Base-by-base conservation (phyloP, 2,888 invertebrate species). In the Agrypnus murinus region DNA sequence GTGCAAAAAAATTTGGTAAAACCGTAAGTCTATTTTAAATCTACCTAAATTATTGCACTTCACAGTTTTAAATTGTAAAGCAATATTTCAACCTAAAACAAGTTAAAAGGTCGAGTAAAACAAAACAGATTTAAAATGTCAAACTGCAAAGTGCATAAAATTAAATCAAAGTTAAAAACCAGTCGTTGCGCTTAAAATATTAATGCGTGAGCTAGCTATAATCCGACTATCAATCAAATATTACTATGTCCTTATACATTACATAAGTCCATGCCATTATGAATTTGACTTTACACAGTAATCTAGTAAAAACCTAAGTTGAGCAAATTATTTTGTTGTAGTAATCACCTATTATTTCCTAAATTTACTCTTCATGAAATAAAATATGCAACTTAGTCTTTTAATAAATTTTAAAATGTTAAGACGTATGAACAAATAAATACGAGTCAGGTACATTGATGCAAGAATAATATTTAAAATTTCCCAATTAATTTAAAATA, bases 281-380 rank as follows among this genome's bases (percentile, higher is more conserved):
- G 68, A 68, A 68, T 68, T 57, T 68, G 68, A 68, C 68, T 68
- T 68, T 68, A 62, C 63, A 31, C 46, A 68, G 9, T 25, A 25
- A n/a, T 53, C n/a, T 38, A 63, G n/a, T n/a, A 63, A 14, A 48
- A 60, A 67, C 12, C 25, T 12, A 38, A 19, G 57, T 63, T 68
- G 68, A 68, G 68, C 68, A 68, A 68, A 63, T 46, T 15, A 45
- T 34, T 15, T 34, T 25, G 25, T 25, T 25, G 3, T 25, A 25
- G 5, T 25, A 25, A 25, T 25, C 25, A 25, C 25, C 25, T 25
- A 25, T 25, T 25, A 25, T 25, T 25, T 25, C 25, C 25, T 25
- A 2, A 25, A 25, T 25, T 25, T 25, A 25, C 25, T 3, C 25
- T 25, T 25, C 3, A 25, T 25, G 5, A 25, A 25, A 25, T 5